Conservation (phyloP, 1,140 invertebrate genomes). For the Heliothis virescens region DNA sequence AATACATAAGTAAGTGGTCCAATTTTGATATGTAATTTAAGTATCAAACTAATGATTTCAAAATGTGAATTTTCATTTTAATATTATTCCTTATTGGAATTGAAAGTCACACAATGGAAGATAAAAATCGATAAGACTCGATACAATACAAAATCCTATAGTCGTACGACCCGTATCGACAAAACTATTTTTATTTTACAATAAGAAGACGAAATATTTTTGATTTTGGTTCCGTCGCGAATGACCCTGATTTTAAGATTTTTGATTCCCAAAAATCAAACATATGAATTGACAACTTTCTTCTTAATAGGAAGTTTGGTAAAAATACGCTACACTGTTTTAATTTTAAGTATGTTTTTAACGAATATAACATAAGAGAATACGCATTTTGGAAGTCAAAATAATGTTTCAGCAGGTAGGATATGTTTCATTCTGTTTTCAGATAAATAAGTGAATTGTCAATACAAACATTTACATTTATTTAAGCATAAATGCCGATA, state of each 20-base stretch:
- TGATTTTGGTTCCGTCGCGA: constrained; percentile 29
- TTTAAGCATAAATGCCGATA: too few relatives aligned
- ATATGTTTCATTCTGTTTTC: too few relatives aligned
- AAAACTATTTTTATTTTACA: constrained; percentile 42
- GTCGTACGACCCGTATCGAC: constrained; percentile 66
- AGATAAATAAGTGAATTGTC: too few relatives aligned
- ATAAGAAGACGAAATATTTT: constrained; percentile 47
- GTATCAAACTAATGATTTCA: neutral
- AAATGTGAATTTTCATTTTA: constrained; percentile 34
- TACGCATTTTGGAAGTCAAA: too few relatives aligned
- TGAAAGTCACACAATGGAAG: constrained; percentile 47
- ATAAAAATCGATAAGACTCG: constrained; percentile 47
- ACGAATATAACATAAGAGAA: too few relatives aligned
- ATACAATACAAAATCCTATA: constrained; percentile 48
- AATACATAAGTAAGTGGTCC: neutral
- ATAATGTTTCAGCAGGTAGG: too few relatives aligned
- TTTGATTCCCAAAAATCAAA: neutral
- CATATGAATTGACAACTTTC: neutral
- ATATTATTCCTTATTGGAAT: constrained; percentile 27
- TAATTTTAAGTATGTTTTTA: too few relatives aligned
- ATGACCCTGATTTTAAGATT: constrained; percentile 18
- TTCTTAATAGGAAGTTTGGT: too few relatives aligned
- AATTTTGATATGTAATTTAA: constrained; percentile 9
- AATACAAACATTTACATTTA: too few relatives aligned
- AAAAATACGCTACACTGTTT: too few relatives aligned